Base-by-base conservation (phyloP, 2,888 invertebrate genomes). In the Noctuana brunneofusca region DNA sequence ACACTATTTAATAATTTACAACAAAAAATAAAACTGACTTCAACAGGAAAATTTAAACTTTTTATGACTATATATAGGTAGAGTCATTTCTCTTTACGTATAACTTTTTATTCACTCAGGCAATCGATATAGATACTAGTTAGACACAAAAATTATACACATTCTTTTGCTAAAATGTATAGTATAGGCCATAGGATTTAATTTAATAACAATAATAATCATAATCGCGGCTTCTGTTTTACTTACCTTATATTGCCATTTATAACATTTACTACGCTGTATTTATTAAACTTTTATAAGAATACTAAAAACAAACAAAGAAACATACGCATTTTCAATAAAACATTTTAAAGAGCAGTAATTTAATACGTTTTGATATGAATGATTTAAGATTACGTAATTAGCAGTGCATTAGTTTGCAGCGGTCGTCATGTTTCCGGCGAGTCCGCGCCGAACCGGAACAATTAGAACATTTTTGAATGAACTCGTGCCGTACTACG, bases 371-470 rank as follows among this genome's bases (percentile, higher is more conserved):
- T 11, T 52, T 16, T 41, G 38, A 59, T 52, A 53, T 52, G 12
- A 50, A 43, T 32, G 32, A 48, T 54, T 48, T 32, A 14, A 54
- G 60, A 60, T 60, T 54, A 48, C 54, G 12, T 54, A 54, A 60
- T 60, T 54, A 60, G 46, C 48, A 20, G 32, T 56, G 53, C 54
- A 41, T 63, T 65, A 65, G 64, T 65, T 65, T 49, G 64, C 64
- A 65, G 62, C 64, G 66, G 18, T 48, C 35, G 60, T 53, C 62
- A 38, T 50, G 60, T 62, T 64, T 66, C 65, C 66, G 66, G 65
- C 55, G 48, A n/a, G 22, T 30, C 48, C 60, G 57, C 63, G 54
- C 14, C 59, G 58, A 14, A 46, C 58, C 53, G 54, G 54, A 48
- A 60, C 60, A 60, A 60, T 60, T 60, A 60, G 24, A 60, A 54